Base-by-base conservation (phyloP, 2,113 vertebrate species). In the Oenanthe melanoleuca region DNA sequence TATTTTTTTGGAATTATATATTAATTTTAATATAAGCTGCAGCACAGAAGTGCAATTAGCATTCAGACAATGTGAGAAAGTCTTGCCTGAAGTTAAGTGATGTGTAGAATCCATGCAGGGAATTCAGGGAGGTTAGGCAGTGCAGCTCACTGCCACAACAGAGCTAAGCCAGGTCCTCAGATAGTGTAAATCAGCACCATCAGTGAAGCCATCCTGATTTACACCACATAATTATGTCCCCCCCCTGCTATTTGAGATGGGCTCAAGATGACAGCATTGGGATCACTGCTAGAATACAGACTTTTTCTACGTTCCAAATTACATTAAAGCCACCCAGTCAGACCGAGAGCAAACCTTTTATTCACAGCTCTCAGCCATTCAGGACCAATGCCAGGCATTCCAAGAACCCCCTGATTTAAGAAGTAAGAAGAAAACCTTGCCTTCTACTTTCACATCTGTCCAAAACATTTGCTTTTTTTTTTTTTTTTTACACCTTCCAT, bases 31-130 rank as follows among this genome's bases (percentile, higher is more conserved):
- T 95, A 89, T 63, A 93, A 78, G 37, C 59, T 91, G 50, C 31
- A 71, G 70, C 55, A 59, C 20, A 56, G 91, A 71, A 86, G 50
- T 56, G 25, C 87, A 95, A 96, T 97, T 96, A 97, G 52, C 56
- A 95, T 96, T 95, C 95, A 92, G 55, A 83, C 50, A 93, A 88
- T 83, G 92, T 53, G 11, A 83, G 50, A 70, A 95, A 95, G 47
- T 70, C 93, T 95, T 87, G 81, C 81, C 82, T 94, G 92, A 94
- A 97, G 94, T 93, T 95, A 91, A 89, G 79, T 50, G 67, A 59
- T 86, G 81, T 93, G 92, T 93, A 67, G 85, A 88, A 83, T 86
- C 15, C 71, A 74, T 82, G 93, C 71, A 89, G 83, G 34, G 34
- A 57, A 89, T 92, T 93, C 81, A 38, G 63, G 33, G 63, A 93